Evolutionary conservation across 2,888 invertebrate species (phyloP), one percentile per base, ranked within the genome.

Genomic region (Gastracanthus pulcherrimus): DNA sequence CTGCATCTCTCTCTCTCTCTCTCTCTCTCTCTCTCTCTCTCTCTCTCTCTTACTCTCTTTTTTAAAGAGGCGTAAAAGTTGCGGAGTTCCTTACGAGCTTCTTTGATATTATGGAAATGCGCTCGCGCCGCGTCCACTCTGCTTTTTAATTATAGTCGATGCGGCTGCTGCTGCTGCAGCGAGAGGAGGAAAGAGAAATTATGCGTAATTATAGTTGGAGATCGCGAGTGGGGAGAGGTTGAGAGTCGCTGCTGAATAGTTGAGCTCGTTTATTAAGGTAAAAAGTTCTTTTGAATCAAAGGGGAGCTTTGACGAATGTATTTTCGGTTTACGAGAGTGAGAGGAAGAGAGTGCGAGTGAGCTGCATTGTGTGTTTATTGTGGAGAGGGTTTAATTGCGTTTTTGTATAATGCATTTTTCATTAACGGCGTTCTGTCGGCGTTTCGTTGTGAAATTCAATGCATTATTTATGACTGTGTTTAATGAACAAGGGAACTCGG

Each of bases 41-140:
- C 23, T 26, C 19, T 67, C n/a, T n/a, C n/a, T n/a, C n/a, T n/a
- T n/a, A n/a, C n/a, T n/a, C n/a, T n/a, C n/a, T 72, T 72, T 74
- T 62, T 23, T 75, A 58, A 60, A 81, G 48, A 60, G 60, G 64
- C 62, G 70, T 70, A 55, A 80, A 76, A 76, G 55, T 67, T 75
- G 19, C 58, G 11, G 60, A 71, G 48, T 71, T 71, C 71, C 81
- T 76, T 76, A 67, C 60, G 58, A 67, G 81, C 67, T 72, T 67
- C 75, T 76, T 80, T 80, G 51, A 74, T 69, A 69, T 74, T 75
- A 80, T 69, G 74, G 69, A 75, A 80, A 80, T 79, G 31, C 29
- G 55, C 48, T 51, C 77, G 74, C 74, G 45, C 16, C 23, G 26
- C 55, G 45, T 45, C 45, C 45, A 45, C 79, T 58, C 72, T 23